Percentiles rank a stretch among this genome's conserved stretches.
These are phyloP conservation scores for Mesoclemmys tuberculata DNA, from an alignment of 2,113 vertebrate genomes.

Conservation along the genomic window DNA sequence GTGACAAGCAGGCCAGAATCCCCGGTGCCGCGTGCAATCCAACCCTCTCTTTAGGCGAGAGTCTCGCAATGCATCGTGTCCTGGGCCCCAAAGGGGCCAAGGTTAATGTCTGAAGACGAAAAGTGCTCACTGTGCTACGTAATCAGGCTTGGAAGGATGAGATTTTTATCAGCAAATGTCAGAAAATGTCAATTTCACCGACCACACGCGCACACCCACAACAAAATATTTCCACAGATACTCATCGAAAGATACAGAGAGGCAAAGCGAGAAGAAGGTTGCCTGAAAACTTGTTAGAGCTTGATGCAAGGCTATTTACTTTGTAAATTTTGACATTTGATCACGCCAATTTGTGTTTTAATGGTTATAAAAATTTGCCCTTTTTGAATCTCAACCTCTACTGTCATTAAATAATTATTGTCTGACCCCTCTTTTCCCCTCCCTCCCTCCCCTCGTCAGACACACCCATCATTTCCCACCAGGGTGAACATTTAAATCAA, in stretches of 20 bases:
- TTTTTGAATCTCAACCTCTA: not conserved
- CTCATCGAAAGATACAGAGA: not conserved
- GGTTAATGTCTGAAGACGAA: not conserved
- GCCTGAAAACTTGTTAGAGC: not conserved
- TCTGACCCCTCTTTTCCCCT: fast-evolving
- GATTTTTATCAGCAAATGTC: not conserved
- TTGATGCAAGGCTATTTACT: not conserved
- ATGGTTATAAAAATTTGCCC: not conserved
- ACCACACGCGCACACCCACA: not conserved
- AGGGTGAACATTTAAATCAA: not conserved
- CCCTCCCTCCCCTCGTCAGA: not conserved
- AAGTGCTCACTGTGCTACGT: not conserved
- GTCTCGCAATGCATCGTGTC: not conserved
- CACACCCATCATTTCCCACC: not conserved
- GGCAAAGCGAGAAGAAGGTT: not conserved
- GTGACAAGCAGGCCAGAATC: not conserved
- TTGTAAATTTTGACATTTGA: not conserved
- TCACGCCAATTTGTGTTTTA: not conserved
- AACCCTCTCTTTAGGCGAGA: not conserved
- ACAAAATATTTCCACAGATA: not conserved
- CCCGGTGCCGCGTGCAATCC: not conserved
- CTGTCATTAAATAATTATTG: not conserved
- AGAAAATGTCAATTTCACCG: not conserved
- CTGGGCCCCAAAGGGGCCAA: not conserved
- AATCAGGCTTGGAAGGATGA: not conserved